phyloP scores from a whole-genome alignment of 2,797 vertebrate species.

The Eutrigla gurnardus region DNA sequence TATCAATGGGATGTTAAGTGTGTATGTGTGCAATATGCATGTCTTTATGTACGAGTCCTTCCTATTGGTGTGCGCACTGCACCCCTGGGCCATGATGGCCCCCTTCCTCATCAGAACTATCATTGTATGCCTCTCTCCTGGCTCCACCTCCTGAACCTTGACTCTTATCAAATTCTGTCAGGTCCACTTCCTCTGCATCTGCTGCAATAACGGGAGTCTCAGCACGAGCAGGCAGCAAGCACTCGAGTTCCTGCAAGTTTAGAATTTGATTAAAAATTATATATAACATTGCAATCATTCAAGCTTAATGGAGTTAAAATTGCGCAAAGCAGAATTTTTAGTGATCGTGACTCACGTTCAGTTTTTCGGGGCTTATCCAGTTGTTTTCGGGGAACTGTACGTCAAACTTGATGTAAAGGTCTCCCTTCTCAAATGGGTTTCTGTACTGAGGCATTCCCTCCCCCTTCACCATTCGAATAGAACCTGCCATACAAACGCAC shows the following conservation, averaged over 20 bases:
- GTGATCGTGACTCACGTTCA: conserved; percentile 86
- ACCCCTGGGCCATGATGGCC: conserved; percentile 97
- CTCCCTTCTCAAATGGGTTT: conserved; percentile 98
- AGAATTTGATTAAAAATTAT: neutral
- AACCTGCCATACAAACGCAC: conserved; percentile 81
- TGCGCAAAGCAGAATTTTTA: neutral
- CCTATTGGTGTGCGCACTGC: conserved; percentile 98
- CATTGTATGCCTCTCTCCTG: conserved; percentile 95
- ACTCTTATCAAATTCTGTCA: conserved; percentile 95
- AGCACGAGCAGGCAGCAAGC: conserved; percentile 94
- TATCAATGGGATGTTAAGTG: conserved; percentile 26
- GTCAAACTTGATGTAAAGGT: conserved; percentile 98
- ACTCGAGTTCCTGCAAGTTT: conserved; percentile 92
- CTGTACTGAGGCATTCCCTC: conserved; percentile 99
- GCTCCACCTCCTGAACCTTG: conserved; percentile 91
- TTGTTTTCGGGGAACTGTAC: conserved; percentile 98
- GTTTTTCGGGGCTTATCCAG: conserved; percentile 97
- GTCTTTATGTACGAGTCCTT: conserved; percentile 66
- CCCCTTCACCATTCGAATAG: conserved; percentile 91
- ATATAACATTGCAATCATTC: conserved; percentile 1
- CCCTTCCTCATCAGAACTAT: conserved; percentile 97
- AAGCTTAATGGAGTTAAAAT: neutral
- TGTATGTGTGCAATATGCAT: conserved; percentile 35
- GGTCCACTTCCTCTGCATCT: conserved; percentile 96
- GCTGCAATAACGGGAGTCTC: conserved; percentile 91